A percentile compares a stretch with the other conserved stretches of the same genome.
Evolutionary conservation across 2,888 invertebrate species (phyloP).

Genomic region (Chymomyza amoena): DNA sequence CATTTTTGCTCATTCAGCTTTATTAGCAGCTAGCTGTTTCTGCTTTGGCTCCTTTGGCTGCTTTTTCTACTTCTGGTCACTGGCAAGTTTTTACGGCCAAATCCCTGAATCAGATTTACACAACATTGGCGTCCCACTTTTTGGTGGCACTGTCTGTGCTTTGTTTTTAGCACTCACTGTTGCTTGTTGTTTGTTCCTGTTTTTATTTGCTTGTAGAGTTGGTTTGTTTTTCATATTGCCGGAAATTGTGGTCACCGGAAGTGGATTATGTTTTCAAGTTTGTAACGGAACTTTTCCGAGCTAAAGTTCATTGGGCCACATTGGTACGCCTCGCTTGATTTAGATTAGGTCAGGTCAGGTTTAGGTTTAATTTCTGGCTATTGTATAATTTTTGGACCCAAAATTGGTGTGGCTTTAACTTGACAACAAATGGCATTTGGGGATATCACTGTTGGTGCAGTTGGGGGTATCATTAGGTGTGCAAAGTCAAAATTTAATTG

Average conservation of each 20-base stretch:
- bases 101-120: conserved; percentile 67
- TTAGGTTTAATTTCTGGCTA: neutral
- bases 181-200: conserved; percentile 2
- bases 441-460: conserved; percentile 23
- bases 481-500: conserved; percentile 9
- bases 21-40: conserved; percentile 41
- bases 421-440: conserved; percentile 8
- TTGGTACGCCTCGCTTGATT: neutral
- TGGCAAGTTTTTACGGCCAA: conserved; percentile 35
- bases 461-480: conserved; percentile 12
- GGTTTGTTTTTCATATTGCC: conserved; percentile 66
- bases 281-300: conserved; percentile 45
- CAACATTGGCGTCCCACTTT: conserved; percentile 50
- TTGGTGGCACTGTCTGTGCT: conserved; percentile 24
- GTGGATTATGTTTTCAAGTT: conserved; percentile 68
- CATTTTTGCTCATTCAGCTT: conserved; percentile 65
- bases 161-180: conserved; percentile 12
- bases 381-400: neutral
- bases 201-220: conserved; percentile 32
- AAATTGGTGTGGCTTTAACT: neutral
- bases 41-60: neutral
- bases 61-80: conserved; percentile 6
- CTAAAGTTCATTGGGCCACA: conserved; percentile 7
- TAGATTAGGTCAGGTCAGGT: neutral
- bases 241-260: conserved; percentile 67